Conservation (phyloP, 2,113 vertebrate genomes). For the Nothoprocta perdicaria region DNA sequence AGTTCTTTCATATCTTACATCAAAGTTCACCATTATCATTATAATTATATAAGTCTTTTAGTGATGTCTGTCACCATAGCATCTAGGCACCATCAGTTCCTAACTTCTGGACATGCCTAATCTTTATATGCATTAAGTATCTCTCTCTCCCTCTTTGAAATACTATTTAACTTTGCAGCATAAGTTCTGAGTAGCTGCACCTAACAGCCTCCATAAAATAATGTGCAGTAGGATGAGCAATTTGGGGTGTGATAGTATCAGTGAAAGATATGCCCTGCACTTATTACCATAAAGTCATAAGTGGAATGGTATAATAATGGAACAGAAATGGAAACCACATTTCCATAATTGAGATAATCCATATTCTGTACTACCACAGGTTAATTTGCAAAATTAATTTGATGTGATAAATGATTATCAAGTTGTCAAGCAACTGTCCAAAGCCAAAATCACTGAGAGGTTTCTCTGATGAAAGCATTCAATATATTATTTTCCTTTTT, state of each 20-base stretch:
- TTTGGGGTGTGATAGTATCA: constrained; percentile 39
- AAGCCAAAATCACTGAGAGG: constrained; percentile 13
- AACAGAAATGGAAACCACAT: constrained; percentile 47
- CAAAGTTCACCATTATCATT: not conserved
- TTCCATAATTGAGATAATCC: constrained; percentile 65
- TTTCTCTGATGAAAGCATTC: not conserved
- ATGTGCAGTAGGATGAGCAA: not conserved
- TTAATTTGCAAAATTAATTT: constrained; percentile 69
- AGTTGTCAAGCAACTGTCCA: not conserved
- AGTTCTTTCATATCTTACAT: not conserved
- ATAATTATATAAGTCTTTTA: not conserved
- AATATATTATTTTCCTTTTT: not conserved
- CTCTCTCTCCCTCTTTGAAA: not conserved
- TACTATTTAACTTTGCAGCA: constrained; percentile 6
- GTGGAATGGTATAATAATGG: constrained; percentile 35
- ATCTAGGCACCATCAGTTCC: not conserved
- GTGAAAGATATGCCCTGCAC: constrained; percentile 35
- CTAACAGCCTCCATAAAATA: constrained; percentile 2
- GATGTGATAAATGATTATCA: constrained; percentile 28
- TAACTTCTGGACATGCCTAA: not conserved
- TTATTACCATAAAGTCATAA: constrained; percentile 52
- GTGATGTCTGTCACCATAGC: not conserved
- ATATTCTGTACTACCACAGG: constrained; percentile 28
- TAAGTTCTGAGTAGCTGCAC: constrained; percentile 10
- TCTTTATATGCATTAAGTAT: not conserved